A percentile compares a stretch with the other conserved stretches of the same genome.
Evolutionary conservation across 1,140 invertebrate genomes (phyloP).

Genomic region (Lepidurus packardi): DNA sequence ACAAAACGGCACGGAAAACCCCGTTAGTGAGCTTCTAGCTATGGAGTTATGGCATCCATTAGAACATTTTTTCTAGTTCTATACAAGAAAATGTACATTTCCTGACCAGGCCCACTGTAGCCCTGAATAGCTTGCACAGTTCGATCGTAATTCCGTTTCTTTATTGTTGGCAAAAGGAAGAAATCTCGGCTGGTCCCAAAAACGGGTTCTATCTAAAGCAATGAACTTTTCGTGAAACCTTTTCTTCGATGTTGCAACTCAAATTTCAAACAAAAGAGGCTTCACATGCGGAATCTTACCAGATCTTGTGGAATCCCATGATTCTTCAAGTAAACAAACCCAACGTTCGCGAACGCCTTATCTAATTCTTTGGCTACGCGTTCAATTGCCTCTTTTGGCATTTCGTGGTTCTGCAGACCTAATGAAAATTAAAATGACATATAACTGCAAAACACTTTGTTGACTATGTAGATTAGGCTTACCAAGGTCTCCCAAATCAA

Average conservation of each 20-base stretch:
- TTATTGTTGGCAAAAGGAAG: too few relatives aligned
- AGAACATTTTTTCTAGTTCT: too few relatives aligned
- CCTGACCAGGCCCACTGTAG: conserved; percentile 27
- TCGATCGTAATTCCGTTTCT: too few relatives aligned
- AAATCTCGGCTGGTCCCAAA: too few relatives aligned
- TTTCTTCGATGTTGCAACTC: too few relatives aligned
- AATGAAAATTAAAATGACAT: not conserved
- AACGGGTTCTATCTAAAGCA: too few relatives aligned
- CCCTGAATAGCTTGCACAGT: conserved; percentile 23
- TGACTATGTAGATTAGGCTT: not conserved
- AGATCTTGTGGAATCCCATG: conserved; percentile 34
- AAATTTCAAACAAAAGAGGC: too few relatives aligned
- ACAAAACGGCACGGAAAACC: not conserved
- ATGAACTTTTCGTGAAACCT: too few relatives aligned
- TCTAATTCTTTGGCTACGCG: conserved; percentile 33
- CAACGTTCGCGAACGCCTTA: conserved; percentile 31
- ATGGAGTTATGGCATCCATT: too few relatives aligned
- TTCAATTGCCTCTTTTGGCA: not conserved
- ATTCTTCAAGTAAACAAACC: conserved; percentile 36
- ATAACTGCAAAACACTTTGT: not conserved
- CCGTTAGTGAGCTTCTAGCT: too few relatives aligned
- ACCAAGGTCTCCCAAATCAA: not conserved
- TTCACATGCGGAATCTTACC: not conserved
- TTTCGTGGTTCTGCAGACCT: not conserved
- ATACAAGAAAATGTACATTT: not conserved